Evolutionary conservation across 2,888 invertebrate genomes (phyloP), one percentile per base, ranked within the genome.

Genomic region (Linnaemya tessellans): DNA sequence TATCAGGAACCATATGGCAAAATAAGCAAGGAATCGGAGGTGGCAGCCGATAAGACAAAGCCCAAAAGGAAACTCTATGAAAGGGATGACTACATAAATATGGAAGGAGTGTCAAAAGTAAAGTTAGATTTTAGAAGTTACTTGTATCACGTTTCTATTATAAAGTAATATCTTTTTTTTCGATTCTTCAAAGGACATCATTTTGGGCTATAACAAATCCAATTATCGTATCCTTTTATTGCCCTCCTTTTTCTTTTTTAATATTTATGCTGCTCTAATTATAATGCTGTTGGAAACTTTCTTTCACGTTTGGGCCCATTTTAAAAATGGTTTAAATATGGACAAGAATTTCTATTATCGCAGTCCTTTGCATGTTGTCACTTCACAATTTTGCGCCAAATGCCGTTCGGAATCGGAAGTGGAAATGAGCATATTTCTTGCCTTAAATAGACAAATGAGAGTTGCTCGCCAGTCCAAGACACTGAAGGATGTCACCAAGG

Each of bases 241-340:
- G 87, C 95, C 95, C 0, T 94, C 95, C 2, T 88, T 94, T 0
- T 94, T 95, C 91, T 91, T 94, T 62, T 95, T 94, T 87, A 94
- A 94, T 11, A 93, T 94, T 10, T 88, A 94, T 20, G 89, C 94
- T 11, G 93, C 93, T 58, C 89, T 93, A 0, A 86, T 94, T 35
- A 90, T 95, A 35, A 93, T 94, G 64, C 78, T 94, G 1, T 88
- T 95, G 13, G 96, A 96, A 92, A 92, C 94, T 20, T 91, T 93
- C n/a, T 91, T 96, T 35, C 96, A 96, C 90, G 93, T 94, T n/a
- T 93, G 94, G 93, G 95, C 95, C 9, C 96, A 96, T 89, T 94
- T 94, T 87, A 95, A 95, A 89, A 96, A 96, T 89, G 94, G 94
- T 87, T 91, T 91, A 62, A 91, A 95, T 46, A 93, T 93, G 88